These are phyloP conservation scores for Chloropsis cyanopogon DNA, from an alignment of 2,113 vertebrate species.

Conservation along the genomic window DNA sequence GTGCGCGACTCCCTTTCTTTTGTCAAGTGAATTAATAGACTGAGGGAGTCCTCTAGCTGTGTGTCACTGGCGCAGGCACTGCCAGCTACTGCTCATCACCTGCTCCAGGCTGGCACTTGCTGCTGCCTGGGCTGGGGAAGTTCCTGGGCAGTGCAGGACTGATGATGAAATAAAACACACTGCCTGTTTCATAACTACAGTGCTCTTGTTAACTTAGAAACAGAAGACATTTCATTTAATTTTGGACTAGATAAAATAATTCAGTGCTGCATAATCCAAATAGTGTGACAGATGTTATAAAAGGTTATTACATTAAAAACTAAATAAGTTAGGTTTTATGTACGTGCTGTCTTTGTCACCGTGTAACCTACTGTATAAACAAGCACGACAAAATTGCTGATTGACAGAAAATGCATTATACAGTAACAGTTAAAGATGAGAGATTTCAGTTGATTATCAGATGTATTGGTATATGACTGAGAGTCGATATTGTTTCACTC, in stretches of 20 bases:
- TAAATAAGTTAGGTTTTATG: slow-evolving; percentile 39
- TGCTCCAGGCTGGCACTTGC: background rate
- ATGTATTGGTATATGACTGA: slow-evolving; percentile 11
- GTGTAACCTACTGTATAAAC: slow-evolving; percentile 41
- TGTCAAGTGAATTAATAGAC: slow-evolving; percentile 54
- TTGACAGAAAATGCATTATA: slow-evolving; percentile 53
- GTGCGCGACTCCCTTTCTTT: slow-evolving; percentile 20
- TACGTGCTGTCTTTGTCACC: background rate
- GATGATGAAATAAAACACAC: slow-evolving; percentile 5
- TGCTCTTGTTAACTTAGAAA: slow-evolving; percentile 31
- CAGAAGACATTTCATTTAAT: slow-evolving; percentile 58
- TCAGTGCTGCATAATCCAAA: background rate
- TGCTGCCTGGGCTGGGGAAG: background rate
- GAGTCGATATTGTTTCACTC: slow-evolving; percentile 16
- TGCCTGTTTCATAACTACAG: background rate
- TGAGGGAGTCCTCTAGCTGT: slow-evolving; percentile 63
- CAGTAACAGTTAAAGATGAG: slow-evolving; percentile 41
- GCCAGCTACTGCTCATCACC: background rate
- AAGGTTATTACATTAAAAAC: slow-evolving; percentile 65
- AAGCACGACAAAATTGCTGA: slow-evolving; percentile 52
- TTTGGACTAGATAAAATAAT: slow-evolving; percentile 50
- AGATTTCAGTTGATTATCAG: slow-evolving; percentile 50
- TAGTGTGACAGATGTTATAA: slow-evolving; percentile 54
- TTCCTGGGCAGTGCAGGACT: background rate
- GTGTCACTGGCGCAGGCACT: slow-evolving; percentile 14